A percentile compares a stretch with the other conserved stretches of the same genome.
Evolutionary conservation across 2,888 invertebrate genomes (phyloP).

Genomic region (Idaea aversata): DNA sequence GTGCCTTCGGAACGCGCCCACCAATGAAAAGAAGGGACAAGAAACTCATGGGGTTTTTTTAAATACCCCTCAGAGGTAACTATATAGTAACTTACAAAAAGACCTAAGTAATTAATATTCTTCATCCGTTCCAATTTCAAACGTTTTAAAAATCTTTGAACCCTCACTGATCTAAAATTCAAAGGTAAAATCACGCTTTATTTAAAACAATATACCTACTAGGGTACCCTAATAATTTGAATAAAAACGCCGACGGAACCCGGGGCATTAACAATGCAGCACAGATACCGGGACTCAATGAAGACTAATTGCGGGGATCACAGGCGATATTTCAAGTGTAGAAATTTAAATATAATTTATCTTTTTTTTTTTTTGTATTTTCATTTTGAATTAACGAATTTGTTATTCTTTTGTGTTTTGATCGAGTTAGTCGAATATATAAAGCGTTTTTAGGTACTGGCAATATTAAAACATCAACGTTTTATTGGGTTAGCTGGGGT

Average conservation of each 20-base stretch:
- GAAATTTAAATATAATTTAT: conserved; percentile 16
- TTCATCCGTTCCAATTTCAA: neutral
- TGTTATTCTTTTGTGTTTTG: neutral
- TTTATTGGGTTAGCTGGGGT: neutral
- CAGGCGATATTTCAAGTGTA: conserved; percentile 17
- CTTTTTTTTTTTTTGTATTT: conserved; percentile 3
- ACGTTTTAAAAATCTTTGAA: neutral
- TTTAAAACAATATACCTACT: conserved; percentile 16
- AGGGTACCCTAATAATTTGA: conserved; percentile 10
- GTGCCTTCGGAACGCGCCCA: too few species aligned
- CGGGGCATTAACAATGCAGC: conserved; percentile 39
- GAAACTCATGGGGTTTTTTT: too few species aligned
- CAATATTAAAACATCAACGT: too few species aligned
- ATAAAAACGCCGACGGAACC: conserved; percentile 11
- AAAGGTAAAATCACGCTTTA: neutral
- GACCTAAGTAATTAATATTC: neutral
- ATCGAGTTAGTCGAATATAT: neutral
- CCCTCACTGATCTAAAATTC: neutral
- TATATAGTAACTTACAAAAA: too few species aligned
- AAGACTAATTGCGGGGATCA: conserved; percentile 46
- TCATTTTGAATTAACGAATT: conserved; percentile 4
- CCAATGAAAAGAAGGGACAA: too few species aligned
- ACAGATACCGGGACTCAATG: conserved; percentile 37
- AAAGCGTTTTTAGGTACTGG: too few species aligned
- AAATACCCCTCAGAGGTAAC: too few species aligned